These are phyloP conservation scores for Harpagifer antarcticus DNA, from an alignment of 2,797 vertebrate species.

Conservation along the genomic window DNA sequence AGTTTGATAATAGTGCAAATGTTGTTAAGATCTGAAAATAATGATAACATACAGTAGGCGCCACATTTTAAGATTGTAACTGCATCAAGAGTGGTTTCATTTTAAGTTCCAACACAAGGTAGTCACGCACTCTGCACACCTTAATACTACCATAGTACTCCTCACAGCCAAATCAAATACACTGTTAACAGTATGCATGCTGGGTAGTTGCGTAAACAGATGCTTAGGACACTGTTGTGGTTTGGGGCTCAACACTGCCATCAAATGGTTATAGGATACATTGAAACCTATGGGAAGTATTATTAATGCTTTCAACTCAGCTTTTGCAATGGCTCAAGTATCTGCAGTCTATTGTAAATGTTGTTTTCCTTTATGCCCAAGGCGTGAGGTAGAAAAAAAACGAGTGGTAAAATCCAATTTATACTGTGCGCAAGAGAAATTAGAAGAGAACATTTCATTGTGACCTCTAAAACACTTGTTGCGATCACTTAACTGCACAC, in stretches of 20 bases:
- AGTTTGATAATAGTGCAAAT: background rate
- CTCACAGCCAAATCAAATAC: background rate
- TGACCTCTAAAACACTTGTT: background rate
- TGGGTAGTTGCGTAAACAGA: slow-evolving; percentile 18
- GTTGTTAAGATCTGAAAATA: background rate
- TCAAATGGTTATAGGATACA: slow-evolving; percentile 63
- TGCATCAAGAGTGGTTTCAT: background rate
- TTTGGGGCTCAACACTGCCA: slow-evolving; percentile 79
- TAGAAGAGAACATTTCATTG: background rate
- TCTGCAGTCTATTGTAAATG: background rate
- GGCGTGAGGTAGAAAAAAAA: background rate
- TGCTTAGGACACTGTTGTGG: background rate
- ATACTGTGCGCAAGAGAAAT: background rate
- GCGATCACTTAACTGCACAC: background rate
- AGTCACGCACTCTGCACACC: background rate
- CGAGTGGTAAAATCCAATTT: background rate
- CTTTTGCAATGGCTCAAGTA: slow-evolving; percentile 1
- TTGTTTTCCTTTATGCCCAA: background rate
- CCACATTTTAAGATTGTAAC: background rate
- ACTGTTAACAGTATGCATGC: background rate
- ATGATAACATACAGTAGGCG: background rate
- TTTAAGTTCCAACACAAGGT: background rate
- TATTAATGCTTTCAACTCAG: slow-evolving; percentile 2
- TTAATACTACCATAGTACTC: background rate
- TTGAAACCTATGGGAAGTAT: slow-evolving; percentile 17